phyloP scores from a whole-genome alignment of 2,888 invertebrate species.

The Erebia epiphron region DNA sequence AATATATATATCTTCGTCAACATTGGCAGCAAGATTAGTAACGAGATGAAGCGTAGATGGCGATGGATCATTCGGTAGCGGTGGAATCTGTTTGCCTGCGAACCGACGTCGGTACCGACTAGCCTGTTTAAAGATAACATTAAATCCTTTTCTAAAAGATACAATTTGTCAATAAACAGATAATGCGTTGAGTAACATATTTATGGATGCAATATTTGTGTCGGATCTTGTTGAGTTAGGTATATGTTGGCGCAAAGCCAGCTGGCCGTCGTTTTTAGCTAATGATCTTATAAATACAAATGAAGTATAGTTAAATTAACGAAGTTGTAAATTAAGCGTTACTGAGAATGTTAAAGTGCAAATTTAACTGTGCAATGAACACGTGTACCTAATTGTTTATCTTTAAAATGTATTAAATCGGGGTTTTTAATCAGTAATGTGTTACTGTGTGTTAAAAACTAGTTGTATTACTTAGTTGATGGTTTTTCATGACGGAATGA shows the following conservation, averaged over 20 bases:
- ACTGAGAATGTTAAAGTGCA: constrained; percentile 22
- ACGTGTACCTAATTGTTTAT: neutral
- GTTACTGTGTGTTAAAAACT: neutral
- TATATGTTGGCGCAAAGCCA: constrained; percentile 61
- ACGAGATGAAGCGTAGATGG: constrained; percentile 61
- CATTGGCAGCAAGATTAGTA: constrained; percentile 49
- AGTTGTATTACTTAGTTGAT: neutral
- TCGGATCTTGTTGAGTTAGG: constrained; percentile 59
- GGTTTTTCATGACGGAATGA: neutral
- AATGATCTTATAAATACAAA: constrained; percentile 65
- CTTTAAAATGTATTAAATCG: neutral
- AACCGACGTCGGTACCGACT: constrained; percentile 74
- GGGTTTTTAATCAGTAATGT: neutral
- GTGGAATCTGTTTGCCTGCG: constrained; percentile 67
- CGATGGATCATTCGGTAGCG: constrained; percentile 58
- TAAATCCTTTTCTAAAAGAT: constrained; percentile 39
- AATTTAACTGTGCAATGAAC: constrained; percentile 9
- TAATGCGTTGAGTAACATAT: constrained; percentile 37
- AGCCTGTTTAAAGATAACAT: constrained; percentile 77
- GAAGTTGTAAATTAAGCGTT: constrained; percentile 39
- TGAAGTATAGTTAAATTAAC: constrained; percentile 58
- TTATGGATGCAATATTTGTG: constrained; percentile 54
- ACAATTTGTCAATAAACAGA: constrained; percentile 14
- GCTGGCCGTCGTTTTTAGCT: constrained; percentile 56
- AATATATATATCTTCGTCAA: constrained; percentile 59